Evolutionary conservation across 23 tunicate genomes (phyloP), one percentile per base, ranked within the genome.

Genomic region (Styela plicata): DNA sequence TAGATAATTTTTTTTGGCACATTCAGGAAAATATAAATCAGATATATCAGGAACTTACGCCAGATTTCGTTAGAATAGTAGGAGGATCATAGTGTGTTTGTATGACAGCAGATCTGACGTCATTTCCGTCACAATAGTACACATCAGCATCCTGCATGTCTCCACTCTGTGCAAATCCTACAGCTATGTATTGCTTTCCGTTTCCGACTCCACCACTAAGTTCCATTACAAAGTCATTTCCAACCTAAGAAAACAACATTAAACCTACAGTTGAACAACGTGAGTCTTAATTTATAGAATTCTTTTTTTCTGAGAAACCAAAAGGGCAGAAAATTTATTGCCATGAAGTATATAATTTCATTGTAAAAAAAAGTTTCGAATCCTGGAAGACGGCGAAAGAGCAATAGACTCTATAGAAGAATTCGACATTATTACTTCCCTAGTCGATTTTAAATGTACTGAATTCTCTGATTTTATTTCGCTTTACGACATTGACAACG

Each of bases 121-220:
- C 73, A 24, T 35, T 74, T 62, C 96, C 96, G 24, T 85, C 89
- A 62, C 96, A 90, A 61, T 62, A 90, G 52, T 90, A 90, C 35
- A 85, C 27, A 69, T 90, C 96, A 17, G 87, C 84, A 61, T 86
- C 79, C 31, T 64, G 63, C 96, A 90, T 90, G 2, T 29, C 25
- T 23, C 52, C 69, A 25, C n/a, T 76, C 18, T 83, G 25, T 2
- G 86, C 53, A 31, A 90, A 90, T 13, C 86, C 96, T 1, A 86
- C 83, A 22, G 87, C 90, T 10, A 83, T 84, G 30, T 90, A 90
- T 57, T 85, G 80, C 5, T 35, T 25, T 2, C 86, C 86, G 27
- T 3, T 52, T n/a, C 89, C 90, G n/a, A 24, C 62, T 2, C 96
- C 89, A 32, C 90, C 90, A 74, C 90, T 90, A 23, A 90, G 25